Conservation (phyloP, 2,797 vertebrate genomes). For the Hydrolagus colliei region DNA sequence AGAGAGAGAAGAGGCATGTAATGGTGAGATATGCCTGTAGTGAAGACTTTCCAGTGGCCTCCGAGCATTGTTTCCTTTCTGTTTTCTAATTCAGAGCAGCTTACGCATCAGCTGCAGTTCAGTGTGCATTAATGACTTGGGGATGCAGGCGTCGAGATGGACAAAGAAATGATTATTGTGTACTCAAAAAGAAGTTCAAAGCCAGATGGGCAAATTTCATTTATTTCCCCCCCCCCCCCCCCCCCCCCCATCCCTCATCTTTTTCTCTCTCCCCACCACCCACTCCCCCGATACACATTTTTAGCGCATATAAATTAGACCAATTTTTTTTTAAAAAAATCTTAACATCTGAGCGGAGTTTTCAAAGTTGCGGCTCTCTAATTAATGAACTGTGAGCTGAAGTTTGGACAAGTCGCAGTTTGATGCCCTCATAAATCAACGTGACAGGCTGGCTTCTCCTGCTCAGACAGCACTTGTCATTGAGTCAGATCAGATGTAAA, state of each 20-base stretch:
- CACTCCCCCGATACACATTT: conserved; percentile 64
- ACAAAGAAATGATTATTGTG: conserved; percentile 96
- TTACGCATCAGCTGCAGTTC: conserved; percentile 81
- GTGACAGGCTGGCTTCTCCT: conserved; percentile 90
- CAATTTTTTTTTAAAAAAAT: conserved; percentile 67
- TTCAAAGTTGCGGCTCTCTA: conserved; percentile 98
- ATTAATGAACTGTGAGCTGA: conserved; percentile 99
- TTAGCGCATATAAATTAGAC: conserved; percentile 84
- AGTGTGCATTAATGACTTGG: conserved; percentile 88
- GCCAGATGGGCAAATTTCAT: conserved; percentile 80
- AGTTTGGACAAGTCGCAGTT: conserved; percentile 98
- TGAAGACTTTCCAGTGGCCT: conserved; percentile 53
- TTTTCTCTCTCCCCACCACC: too few relatives aligned
- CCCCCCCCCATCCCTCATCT: too few relatives aligned
- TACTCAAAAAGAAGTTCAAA: conserved; percentile 96
- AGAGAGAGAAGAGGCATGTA: conserved; percentile 86
- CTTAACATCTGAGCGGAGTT: conserved; percentile 73
- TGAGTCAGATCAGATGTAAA: conserved; percentile 96
- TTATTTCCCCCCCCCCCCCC: conserved; percentile 58
- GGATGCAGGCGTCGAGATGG: conserved; percentile 85
- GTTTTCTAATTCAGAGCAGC: conserved; percentile 75
- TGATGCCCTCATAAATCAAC: conserved; percentile 99
- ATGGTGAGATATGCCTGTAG: conserved; percentile 89
- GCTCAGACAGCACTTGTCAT: conserved; percentile 96
- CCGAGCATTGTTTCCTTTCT: conserved; percentile 78